Conservation (phyloP, 2,888 invertebrate genomes). For the Diplolepis rosae region DNA sequence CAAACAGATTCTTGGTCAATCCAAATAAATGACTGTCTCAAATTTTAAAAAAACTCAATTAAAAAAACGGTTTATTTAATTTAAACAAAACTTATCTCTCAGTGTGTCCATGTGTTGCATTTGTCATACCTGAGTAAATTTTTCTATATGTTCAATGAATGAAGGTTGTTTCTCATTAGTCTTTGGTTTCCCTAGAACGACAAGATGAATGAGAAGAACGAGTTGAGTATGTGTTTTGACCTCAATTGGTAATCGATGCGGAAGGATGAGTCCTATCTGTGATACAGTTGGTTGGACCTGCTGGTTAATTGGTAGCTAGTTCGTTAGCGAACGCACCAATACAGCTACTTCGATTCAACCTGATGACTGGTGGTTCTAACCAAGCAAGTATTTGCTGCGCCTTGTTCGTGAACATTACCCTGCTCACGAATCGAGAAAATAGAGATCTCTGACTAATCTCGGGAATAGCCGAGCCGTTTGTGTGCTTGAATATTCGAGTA, state of each 20-base stretch:
- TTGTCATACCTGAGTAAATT: not conserved
- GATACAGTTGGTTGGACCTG: slow-evolving; percentile 7
- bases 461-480: not conserved
- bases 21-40: too few species aligned
- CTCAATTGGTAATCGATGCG: slow-evolving; percentile 49
- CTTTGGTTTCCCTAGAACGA: not conserved
- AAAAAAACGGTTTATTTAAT: too few species aligned
- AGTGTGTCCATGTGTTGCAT: not conserved
- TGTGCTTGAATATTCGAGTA: not conserved
- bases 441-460: slow-evolving; percentile 18
- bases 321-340: slow-evolving; percentile 49
- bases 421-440: slow-evolving; percentile 1
- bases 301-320: slow-evolving; percentile 48
- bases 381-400: slow-evolving; percentile 3
- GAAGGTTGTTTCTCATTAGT: not conserved
- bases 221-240: slow-evolving; percentile 11
- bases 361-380: slow-evolving; percentile 13
- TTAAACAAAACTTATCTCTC: not conserved
- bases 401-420: slow-evolving; percentile 6
- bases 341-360: slow-evolving; percentile 11
- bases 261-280: slow-evolving; percentile 40
- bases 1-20: too few species aligned
- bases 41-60: too few species aligned
- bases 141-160: not conserved
- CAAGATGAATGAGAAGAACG: not conserved